Conservation (phyloP, 2,797 vertebrate genomes). For the Micropoecilia bifurca region DNA sequence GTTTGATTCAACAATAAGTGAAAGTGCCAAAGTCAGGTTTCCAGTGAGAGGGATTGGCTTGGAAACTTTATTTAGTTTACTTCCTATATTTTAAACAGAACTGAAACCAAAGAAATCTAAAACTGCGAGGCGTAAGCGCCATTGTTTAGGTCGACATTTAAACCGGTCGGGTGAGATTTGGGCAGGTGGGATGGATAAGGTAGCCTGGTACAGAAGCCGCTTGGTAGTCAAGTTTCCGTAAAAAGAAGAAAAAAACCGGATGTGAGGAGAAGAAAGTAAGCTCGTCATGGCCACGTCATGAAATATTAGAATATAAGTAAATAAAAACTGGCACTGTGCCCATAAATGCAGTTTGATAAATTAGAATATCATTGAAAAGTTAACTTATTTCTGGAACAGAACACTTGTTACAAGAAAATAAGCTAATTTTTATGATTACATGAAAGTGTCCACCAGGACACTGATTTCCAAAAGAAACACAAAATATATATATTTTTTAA, state of each 20-base stretch:
- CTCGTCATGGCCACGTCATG: background rate
- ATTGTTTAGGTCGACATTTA: slow-evolving; percentile 29
- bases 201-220: background rate
- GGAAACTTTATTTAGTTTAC: background rate
- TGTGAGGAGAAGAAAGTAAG: background rate
- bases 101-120: slow-evolving; percentile 57
- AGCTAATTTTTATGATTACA: background rate
- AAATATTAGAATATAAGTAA: background rate
- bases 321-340: background rate
- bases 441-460: background rate
- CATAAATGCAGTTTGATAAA: background rate
- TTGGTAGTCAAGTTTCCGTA: background rate
- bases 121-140: slow-evolving; percentile 34
- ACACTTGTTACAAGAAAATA: background rate
- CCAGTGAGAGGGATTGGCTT: background rate
- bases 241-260: slow-evolving; percentile 33
- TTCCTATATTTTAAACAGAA: slow-evolving; percentile 57
- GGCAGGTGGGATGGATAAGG: background rate
- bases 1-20: background rate
- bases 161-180: slow-evolving; percentile 78
- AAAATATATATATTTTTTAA: too few relatives aligned
- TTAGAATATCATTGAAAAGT: background rate
- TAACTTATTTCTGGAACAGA: background rate
- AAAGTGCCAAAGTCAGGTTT: background rate
- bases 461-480: background rate